phyloP scores from a whole-genome alignment of 1,140 invertebrate species.

The Halesus radiatus region DNA sequence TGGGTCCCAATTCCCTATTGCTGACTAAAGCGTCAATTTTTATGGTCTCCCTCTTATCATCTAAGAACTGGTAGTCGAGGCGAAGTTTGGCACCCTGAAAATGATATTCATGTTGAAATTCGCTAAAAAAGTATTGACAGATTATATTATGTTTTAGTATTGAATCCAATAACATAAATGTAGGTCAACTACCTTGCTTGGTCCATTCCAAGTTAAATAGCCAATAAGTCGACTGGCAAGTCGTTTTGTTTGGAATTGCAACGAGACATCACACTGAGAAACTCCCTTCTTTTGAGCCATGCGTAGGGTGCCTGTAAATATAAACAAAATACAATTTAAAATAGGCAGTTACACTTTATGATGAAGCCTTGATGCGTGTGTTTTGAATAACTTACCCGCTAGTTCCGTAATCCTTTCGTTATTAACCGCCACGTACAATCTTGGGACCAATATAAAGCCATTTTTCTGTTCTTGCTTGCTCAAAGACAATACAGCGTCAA shows the following conservation, averaged over 20 bases:
- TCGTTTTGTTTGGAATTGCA: constrained; percentile 79
- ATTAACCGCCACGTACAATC: constrained; percentile 77
- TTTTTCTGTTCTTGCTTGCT: constrained; percentile 71
- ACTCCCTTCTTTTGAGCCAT: constrained; percentile 76
- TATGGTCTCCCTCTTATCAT: constrained; percentile 76
- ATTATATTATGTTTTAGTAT: neutral
- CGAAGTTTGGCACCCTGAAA: constrained; percentile 70
- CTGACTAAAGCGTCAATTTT: constrained; percentile 76
- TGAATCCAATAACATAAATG: neutral
- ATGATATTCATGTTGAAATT: neutral
- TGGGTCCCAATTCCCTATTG: constrained; percentile 73
- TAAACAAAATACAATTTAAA: neutral
- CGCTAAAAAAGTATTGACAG: neutral
- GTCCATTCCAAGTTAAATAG: constrained; percentile 74
- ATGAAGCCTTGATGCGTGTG: neutral
- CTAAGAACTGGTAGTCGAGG: constrained; percentile 78
- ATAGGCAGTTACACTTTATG: no score
- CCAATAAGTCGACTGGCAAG: constrained; percentile 77
- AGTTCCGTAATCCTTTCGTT: constrained; percentile 76
- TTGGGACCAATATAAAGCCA: constrained; percentile 76
- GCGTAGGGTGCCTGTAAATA: constrained; percentile 67
- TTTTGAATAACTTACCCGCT: constrained; percentile 66
- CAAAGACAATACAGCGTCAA: constrained; percentile 72
- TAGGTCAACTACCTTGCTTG: constrained; percentile 58
- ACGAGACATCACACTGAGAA: constrained; percentile 78